Percentiles rank a stretch among this genome's conserved stretches.
These are phyloP conservation scores for Caerostris darwini DNA, from an alignment of 1,140 invertebrate genomes.

Conservation along the genomic window DNA sequence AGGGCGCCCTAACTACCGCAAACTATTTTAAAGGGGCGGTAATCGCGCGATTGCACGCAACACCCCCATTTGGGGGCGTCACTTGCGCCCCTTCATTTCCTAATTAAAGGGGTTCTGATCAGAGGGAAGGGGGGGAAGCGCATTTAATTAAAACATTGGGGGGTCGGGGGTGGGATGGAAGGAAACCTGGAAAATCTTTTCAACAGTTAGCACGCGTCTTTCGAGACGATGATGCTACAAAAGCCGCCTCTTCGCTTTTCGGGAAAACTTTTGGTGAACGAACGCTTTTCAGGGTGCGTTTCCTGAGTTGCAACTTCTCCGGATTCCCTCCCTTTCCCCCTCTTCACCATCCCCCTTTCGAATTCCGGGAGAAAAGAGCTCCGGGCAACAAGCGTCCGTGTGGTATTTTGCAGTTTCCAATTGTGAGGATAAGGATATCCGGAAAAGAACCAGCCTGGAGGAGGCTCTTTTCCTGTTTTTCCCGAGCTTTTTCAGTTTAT, in stretches of 20 bases:
- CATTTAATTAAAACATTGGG: constrained; percentile 72
- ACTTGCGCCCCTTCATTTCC: background rate
- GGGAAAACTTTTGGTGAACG: constrained; percentile 8
- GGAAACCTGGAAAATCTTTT: constrained; percentile 17
- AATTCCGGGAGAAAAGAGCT: constrained; percentile 33
- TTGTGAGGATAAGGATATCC: background rate
- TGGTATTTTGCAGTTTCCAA: constrained; percentile 68
- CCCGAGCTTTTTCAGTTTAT: background rate
- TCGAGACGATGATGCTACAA: constrained; percentile 2
- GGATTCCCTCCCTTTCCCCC: background rate
- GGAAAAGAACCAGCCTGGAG: constrained; percentile 27
- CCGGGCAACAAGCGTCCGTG: constrained; percentile 62
- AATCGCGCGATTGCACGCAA: constrained; percentile 12
- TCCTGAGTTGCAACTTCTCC: constrained; percentile 31
- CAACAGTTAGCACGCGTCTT: constrained; percentile 28
- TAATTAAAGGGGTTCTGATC: constrained; percentile 26
- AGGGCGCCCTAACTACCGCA: background rate
- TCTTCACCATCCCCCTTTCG: background rate
- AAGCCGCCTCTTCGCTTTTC: constrained; percentile 26
- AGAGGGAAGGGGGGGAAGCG: background rate
- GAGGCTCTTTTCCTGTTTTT: background rate
- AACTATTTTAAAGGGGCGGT: constrained; percentile 15
- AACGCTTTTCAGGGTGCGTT: background rate
- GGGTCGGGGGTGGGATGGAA: too few species aligned
- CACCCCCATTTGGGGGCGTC: background rate